Conservation (phyloP, 2,113 vertebrate species). For the Scomber japonicus region DNA sequence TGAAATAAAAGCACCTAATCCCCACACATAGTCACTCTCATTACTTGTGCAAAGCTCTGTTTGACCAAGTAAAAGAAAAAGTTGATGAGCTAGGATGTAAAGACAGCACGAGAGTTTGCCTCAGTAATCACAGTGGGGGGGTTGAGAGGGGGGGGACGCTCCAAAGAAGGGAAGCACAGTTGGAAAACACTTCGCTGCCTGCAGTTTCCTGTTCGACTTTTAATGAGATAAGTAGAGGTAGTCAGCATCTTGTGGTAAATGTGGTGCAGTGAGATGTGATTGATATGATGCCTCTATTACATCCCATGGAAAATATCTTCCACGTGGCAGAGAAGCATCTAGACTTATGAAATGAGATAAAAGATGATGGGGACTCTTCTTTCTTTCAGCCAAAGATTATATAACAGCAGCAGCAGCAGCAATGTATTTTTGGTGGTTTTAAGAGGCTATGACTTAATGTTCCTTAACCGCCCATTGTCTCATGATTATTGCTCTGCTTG, state of each 20-base stretch:
- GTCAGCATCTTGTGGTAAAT: conserved; percentile 9
- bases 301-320: background rate
- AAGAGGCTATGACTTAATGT: background rate
- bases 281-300: background rate
- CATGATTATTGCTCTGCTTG: background rate
- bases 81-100: background rate
- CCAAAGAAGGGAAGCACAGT: background rate
- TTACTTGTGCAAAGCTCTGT: background rate
- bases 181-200: conserved; percentile 16
- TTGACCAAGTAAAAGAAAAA: background rate
- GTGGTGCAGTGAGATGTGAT: conserved; percentile 1
- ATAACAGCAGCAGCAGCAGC: background rate
- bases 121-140: background rate
- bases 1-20: no score
- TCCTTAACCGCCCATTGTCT: background rate
- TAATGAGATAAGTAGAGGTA: conserved; percentile 32
- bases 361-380: background rate
- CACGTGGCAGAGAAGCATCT: background rate
- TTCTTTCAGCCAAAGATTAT: background rate
- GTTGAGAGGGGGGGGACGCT: background rate
- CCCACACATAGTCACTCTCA: background rate
- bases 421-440: background rate
- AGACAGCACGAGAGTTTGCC: background rate
- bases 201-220: conserved; percentile 22
- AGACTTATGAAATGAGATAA: background rate